Base-by-base conservation (phyloP, 2,797 vertebrate species). In the Acanthornis magna region DNA sequence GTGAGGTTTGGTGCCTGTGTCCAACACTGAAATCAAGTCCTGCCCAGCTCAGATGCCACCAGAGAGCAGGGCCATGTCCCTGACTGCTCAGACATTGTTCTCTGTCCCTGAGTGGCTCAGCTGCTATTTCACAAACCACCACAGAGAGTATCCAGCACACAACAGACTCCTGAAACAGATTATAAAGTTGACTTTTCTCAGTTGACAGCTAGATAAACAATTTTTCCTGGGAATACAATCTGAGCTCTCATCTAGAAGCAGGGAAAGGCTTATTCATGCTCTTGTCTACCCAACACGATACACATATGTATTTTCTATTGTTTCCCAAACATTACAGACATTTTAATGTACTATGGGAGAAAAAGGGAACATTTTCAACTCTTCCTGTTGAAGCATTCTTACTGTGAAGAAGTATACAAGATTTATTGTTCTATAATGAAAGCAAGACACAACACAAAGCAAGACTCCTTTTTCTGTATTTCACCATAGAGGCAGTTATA, bases 11-110 rank as follows among this genome's bases (percentile, higher is more conserved):
- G 10, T 77, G 65, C 11, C 10, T 38, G 5, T 6, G 7, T 63
- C 20, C 13, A 67, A 80, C 79, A 18, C 7, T 0, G 2, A 87
- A 78, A 58, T 23, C 1, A 3, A 48, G 25, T 58, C 38, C 25
- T 51, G 23, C 18, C 12, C 42, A 22, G 5, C 20, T 81, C 57
- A 40, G 40, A 50, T 3, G 13, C 29, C 61, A 14, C 8, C 21
- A 68, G 54, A 74, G 9, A 40, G 17, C 2, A 43, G 20, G 8
- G 63, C 1, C 22, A 36, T 0, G 1, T 34, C 29, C 48, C 30
- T n/a, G 17, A 16, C 22, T 29, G 7, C 22, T 19, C 11, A 23
- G 23, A 27, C 8, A 3, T 3, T 3, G 1, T 47, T 75, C 29
- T 32, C 8, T 29, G 10, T 42, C 8, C 22, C 40, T 48, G 32